Evolutionary conservation across 2,888 invertebrate species (phyloP), one percentile per base, ranked within the genome.

Genomic region (Barypeithes pellucidus): DNA sequence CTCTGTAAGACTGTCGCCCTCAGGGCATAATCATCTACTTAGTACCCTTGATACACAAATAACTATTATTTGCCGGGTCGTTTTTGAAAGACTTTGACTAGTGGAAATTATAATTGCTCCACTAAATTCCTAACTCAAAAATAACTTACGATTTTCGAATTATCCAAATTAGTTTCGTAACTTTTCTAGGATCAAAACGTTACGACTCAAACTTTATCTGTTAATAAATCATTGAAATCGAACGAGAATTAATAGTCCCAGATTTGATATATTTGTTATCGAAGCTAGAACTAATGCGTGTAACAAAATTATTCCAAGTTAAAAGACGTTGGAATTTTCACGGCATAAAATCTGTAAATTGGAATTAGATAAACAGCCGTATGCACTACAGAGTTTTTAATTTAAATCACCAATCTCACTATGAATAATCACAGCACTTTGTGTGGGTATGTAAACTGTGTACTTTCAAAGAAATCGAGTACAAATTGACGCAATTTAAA

Each of bases 191-290:
- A 33, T 57, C 33, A 11, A 33, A 57, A 33, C 18, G 33, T 57
- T 57, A 33, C 33, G 33, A 33, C n/a, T 57, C 33, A 50, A 57
- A 57, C 54, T 57, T 57, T 57, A 57, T 57, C 33, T 16, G 54
- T 57, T 57, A 57, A 57, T 57, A 33, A 57, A 57, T 57, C 54
- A 33, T 57, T 33, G 9, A 57, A 18, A 57, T 33, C 33, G 54
- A 57, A 57, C 33, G 54, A 57, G 33, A 57, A 57, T 33, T 57
- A 57, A 57, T 57, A 36, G 33, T 18, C 1, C 54, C 16, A 11
- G 33, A 33, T 57, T 33, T 57, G 54, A 57, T 57, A 33, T 57
- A 57, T 57, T 39, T 39, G 39, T 39, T 39, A 12, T 39, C 12
- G 39, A 12, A n/a, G 33, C 54, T 57, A 11, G 33, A 33, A 54